Evolutionary conservation across 2,797 vertebrate species (phyloP), one percentile per base, ranked within the genome.

Genomic region (Anas bernieri): DNA sequence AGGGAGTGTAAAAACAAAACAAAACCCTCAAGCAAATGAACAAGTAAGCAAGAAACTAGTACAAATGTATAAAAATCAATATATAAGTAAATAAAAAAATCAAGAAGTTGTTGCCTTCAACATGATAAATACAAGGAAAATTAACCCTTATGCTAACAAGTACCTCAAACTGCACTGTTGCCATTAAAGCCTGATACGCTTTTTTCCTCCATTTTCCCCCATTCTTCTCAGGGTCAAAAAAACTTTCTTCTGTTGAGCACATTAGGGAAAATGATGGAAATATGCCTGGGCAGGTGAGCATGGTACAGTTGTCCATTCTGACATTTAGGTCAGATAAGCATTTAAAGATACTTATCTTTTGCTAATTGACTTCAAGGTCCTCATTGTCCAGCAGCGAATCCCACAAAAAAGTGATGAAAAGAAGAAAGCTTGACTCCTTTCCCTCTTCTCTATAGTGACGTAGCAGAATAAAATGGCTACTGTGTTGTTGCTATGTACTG

Each of bases 381-480:
- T 84, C 8, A 13, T 6, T 26, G 21, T 15, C 17, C 26, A 61
- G 7, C 17, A 77, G 23, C 4, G 78, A 7, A 18, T 66, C 10
- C 43, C 75, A 26, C 2, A 67, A 31, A 59, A 69, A 8, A 30
- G 0, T 2, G 52, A 69, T 15, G 10, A 88, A 74, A 69, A 6
- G 28, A 72, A 64, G 21, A 30, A 76, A 88, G 35, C 52, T 74
- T 84, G 9, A 41, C 5, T 73, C 31, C 22, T 45, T 56, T 73
- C 30, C 21, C 4, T 64, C 12, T 72, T 67, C 43, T 9, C 11
- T 43, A 8, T 16, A 64, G 25, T 17, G 28, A 67, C 56, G 17
- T 10, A 88, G 56, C 25, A 84, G 55, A 84, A 79, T 41, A 76
- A 95, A 90, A 82, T 68, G 39, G 16, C 54, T 74, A 22, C 48